Base-by-base conservation (phyloP, 2,888 invertebrate genomes). In the Chrysina gloriosa region DNA sequence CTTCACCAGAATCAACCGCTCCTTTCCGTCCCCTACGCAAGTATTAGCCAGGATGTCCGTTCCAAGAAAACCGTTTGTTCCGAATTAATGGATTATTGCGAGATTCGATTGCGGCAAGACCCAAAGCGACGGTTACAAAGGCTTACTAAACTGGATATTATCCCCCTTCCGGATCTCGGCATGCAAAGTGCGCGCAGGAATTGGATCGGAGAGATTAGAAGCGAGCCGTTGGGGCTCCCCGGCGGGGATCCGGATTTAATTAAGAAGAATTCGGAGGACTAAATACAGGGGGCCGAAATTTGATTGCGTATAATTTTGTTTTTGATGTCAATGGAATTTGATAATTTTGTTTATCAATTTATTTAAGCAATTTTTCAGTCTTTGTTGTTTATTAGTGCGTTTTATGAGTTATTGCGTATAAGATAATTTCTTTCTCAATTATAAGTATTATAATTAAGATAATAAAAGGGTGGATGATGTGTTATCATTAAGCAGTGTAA, bases 31-130 rank as follows among this genome's bases (percentile, higher is more conserved):
- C 19, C 21, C 21, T 45, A 21, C 9, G 45, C 45, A 45, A 45
- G 45, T 21, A 45, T 45, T 45, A 45, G 45, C 45, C 45, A 9
- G 45, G 29, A 14, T 9, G 52, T 52, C 52, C 52, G 31, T 25
- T 52, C n/a, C 29, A 52, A 52, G 52, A 31, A 52, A 29, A 29
- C 52, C 45, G 52, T 52, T 52, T 52, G 52, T 52, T 31, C 52
- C 29, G 52, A 52, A 52, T 52, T 52, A 52, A 52, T 52, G 52
- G 52, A 52, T 52, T 52, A 52, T 52, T 52, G 31, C 19, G 52
- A 52, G 31, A 52, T 31, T 52, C 52, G 52, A 52, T 52, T 52
- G 52, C 52, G 27, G 31, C 52, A 52, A 52, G 52, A 52, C 31
- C 52, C 52, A 31, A 52, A 52, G 45, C 45, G 9, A 34, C 31